Base-by-base conservation (phyloP, 2,797 vertebrate genomes). In the Sciurus carolinensis region DNA sequence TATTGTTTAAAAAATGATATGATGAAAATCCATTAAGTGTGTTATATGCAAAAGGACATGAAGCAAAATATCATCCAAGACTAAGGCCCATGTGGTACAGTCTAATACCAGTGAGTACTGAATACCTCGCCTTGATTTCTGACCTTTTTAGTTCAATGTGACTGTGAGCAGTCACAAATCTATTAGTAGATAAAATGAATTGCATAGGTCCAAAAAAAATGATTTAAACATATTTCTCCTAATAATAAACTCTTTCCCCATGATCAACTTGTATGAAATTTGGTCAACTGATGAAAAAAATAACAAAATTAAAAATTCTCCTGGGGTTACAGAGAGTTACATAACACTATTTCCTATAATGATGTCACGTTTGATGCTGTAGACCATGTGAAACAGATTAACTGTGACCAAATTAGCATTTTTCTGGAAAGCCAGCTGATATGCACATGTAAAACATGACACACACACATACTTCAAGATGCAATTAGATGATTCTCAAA, bases 371-470 rank as follows among this genome's bases (percentile, higher is more conserved):
- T 90, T 93, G 89, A 94, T 93, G 90, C 39, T 73, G 17, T 11
- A 54, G 47, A 75, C 44, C 84, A 69, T 90, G 81, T 92, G 91
- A 98, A 97, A 97, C 0, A 14, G 83, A 97, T 94, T 97, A 97
- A 91, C 89, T 96, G 62, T 91, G 90, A 97, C 76, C 89, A 98
- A 97, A 98, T 98, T 97, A 97, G 71, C 80, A 91, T 96, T 91
- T 39, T 84, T 88, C 90, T 97, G 59, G 67, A 92, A 96, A 81
- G 44, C 42, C 90, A 97, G 89, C 94, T 95, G 85, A 98, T 95
- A 97, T 66, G 77, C 50, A 96, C 42, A 97, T 94, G 90, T 87
- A 95, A 95, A 95, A 90, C 80, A 84, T 11, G 71, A 71, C 87
- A 77, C 59, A 57, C n/a, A 80, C n/a, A 50, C 26, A n/a, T 42